Conservation (phyloP, 2,113 vertebrate genomes). For the Phycodurus eques region DNA sequence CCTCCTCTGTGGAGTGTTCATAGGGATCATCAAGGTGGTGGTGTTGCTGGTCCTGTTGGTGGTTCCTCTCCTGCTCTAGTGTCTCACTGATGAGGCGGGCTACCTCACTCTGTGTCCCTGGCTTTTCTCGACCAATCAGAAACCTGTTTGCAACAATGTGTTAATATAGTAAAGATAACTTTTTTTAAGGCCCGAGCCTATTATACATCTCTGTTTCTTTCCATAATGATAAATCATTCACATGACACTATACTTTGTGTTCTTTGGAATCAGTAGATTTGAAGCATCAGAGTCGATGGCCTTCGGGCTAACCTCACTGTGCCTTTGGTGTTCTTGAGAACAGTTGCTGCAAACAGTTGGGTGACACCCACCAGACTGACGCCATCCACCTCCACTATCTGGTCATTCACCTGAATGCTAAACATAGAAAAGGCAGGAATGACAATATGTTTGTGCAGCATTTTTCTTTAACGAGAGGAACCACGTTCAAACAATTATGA, state of each 20-base stretch:
- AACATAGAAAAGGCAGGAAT: slow-evolving; percentile 16
- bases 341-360: slow-evolving; percentile 89
- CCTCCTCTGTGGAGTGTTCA: slow-evolving; percentile 79
- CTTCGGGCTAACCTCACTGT: slow-evolving; percentile 78
- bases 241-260: neutral
- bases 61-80: slow-evolving; percentile 85
- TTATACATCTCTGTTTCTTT: neutral
- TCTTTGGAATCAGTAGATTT: slow-evolving; percentile 13
- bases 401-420: slow-evolving; percentile 85
- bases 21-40: slow-evolving; percentile 80
- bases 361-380: slow-evolving; percentile 90
- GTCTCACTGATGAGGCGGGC: slow-evolving; percentile 91
- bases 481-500: neutral
- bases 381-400: slow-evolving; percentile 91
- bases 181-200: neutral
- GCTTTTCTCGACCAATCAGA: slow-evolving; percentile 89
- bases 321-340: slow-evolving; percentile 92
- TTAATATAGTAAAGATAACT: neutral
- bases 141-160: slow-evolving; percentile 69
- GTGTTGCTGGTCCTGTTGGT: slow-evolving; percentile 65
- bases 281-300: neutral
- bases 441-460: slow-evolving; percentile 4
- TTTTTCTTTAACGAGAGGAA: neutral
- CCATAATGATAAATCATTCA: neutral
- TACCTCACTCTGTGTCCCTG: slow-evolving; percentile 87